Conservation (phyloP, 1,140 invertebrate genomes). For the Diorhabda sublineata region DNA sequence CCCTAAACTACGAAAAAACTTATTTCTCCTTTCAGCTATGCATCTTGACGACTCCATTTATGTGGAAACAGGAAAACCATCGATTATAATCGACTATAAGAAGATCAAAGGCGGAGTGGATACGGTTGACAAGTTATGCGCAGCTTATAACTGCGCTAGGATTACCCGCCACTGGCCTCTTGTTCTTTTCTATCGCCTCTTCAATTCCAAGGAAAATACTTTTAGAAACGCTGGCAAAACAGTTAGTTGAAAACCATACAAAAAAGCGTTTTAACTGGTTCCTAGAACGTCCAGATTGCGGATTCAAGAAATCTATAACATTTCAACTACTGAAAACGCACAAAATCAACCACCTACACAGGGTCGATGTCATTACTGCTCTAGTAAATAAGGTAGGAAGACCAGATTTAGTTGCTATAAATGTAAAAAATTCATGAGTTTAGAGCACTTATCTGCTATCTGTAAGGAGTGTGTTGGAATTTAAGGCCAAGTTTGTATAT, state of each 20-base stretch:
- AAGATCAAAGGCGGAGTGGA: slow-evolving; percentile 16
- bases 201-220: slow-evolving; percentile 10
- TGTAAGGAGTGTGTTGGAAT: slow-evolving; percentile 6
- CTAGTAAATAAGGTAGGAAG: too few species aligned
- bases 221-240: slow-evolving; percentile 3
- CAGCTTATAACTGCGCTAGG: neutral
- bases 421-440: neutral
- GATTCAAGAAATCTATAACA: slow-evolving; percentile 16
- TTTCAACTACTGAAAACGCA: slow-evolving; percentile 8
- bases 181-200: neutral
- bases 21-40: slow-evolving; percentile 20
- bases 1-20: slow-evolving; percentile 12
- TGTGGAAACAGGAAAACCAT: slow-evolving; percentile 10
- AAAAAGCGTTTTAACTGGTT: too few species aligned
- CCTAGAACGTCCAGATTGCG: slow-evolving; percentile 8
- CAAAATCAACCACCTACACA: slow-evolving; percentile 10
- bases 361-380: neutral
- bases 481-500: neutral
- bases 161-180: neutral
- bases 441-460: neutral
- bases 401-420: neutral
- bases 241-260: too few species aligned
- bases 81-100: slow-evolving; percentile 25
- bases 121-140: too few species aligned
- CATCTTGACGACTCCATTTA: slow-evolving; percentile 16